Base-by-base conservation (phyloP, 2,113 vertebrate species). In the Brachyhypopomus gauderio region DNA sequence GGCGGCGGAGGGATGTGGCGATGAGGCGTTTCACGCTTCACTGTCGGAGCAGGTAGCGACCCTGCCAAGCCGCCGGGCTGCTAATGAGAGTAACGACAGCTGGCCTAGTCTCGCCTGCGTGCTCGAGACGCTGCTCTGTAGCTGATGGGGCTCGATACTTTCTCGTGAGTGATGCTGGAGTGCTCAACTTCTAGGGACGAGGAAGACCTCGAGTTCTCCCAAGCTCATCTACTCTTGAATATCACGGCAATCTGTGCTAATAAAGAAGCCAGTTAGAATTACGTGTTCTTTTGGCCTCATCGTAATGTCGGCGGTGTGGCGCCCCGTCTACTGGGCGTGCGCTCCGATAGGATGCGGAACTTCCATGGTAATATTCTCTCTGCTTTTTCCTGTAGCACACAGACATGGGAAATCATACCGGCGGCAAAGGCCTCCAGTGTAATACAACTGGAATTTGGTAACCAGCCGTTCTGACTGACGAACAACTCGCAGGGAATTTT, bases 381-480 rank as follows among this genome's bases (percentile, higher is more conserved):
- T 59, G 66, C 67, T 41, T 78, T 60, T 59, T 73, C 83, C 73
- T 73, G 36, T 74, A 72, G 83, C 60, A 77, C 8, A 14, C 64
- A 76, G 59, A 72, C 84, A 34, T 23, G 84, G 80, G 84, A 85
- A 81, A 81, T 85, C 82, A 85, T 78, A 74, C 74, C 58, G 67
- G 75, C 76, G 56, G 70, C 58, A 66, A 72, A 45, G 19, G 20
- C 23, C 27, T 63, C 38, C 12, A 64, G 25, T 71, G 72, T 75
- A 72, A 79, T 82, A 64, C 71, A 79, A 17, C 41, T 64, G 45
- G 25, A 80, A 52, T 80, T 80, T 74, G 55, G 70, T 14, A 45
- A 25, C 27, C 5, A 12, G 17, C 34, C 6, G 34, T 12, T 71
- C 41, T 79, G 66, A 79, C 2, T 79, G 66, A 79, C n/a, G 12